A percentile compares a stretch with the other conserved stretches of the same genome.
Evolutionary conservation across 2,888 invertebrate species (phyloP).

Genomic region (Pristionchus mayeri): DNA sequence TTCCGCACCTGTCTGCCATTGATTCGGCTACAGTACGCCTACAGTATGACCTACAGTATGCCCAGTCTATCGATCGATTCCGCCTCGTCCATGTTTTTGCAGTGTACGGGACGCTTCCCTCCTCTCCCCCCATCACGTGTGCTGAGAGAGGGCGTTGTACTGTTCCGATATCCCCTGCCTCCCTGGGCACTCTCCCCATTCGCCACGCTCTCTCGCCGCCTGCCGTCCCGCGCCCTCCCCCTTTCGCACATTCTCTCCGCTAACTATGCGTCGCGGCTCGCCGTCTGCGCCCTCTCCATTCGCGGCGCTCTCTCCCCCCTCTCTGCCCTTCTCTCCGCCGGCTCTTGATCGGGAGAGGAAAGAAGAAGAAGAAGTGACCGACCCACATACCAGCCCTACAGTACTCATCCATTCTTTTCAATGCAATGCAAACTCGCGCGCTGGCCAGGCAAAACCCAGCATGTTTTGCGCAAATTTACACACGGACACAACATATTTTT

Average conservation of each 20-base stretch:
- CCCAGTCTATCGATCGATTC: constrained; percentile 32
- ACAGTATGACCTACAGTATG: neutral
- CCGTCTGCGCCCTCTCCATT: neutral
- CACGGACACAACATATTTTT: neutral
- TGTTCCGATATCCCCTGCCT: constrained; percentile 17
- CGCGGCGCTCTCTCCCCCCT: neutral
- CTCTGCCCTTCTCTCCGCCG: neutral
- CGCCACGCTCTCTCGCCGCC: constrained; percentile 12
- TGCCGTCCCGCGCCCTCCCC: neutral
- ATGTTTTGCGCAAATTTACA: neutral
- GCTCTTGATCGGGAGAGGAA: constrained; percentile 13
- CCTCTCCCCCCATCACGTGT: constrained; percentile 19
- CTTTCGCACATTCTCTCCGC: neutral
- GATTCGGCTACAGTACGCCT: neutral
- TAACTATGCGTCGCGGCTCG: constrained; percentile 28
- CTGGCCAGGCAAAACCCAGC: neutral
- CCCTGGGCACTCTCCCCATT: constrained; percentile 1
- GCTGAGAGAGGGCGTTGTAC: constrained; percentile 37
- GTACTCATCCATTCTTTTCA: neutral
- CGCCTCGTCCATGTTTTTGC: constrained; percentile 1
- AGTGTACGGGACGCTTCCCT: neutral
- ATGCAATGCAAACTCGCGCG: neutral
- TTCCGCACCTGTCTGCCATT: neutral
- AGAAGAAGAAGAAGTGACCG: constrained; percentile 38
- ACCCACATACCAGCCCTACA: constrained; percentile 27